phyloP scores from a whole-genome alignment of 1,140 invertebrate species.

The Diorhabda carinulata region DNA sequence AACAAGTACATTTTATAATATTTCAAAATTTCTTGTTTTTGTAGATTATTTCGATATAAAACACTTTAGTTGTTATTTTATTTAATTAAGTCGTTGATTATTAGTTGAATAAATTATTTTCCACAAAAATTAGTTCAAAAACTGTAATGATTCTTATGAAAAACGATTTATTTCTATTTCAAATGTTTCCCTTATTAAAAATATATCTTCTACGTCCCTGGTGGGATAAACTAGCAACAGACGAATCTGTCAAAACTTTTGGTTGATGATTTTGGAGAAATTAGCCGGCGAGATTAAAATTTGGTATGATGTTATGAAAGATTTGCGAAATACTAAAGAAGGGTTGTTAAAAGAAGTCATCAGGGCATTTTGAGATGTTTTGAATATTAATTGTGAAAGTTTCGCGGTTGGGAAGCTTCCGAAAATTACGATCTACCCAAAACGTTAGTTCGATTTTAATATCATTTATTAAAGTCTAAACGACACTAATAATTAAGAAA shows the following conservation, averaged over 20 bases:
- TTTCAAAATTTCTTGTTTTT: not conserved
- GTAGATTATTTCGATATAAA: not conserved
- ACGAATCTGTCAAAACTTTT: not conserved
- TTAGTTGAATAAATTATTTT: too few species aligned
- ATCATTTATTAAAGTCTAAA: too few species aligned
- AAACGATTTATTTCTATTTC: too few species aligned
- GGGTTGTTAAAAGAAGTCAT: slow-evolving; percentile 2
- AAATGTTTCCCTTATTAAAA: not conserved
- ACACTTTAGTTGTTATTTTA: not conserved
- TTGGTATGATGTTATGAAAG: slow-evolving; percentile 6
- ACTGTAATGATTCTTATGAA: too few species aligned
- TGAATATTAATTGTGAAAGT: slow-evolving; percentile 3
- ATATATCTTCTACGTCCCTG: not conserved
- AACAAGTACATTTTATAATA: not conserved
- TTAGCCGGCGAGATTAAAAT: slow-evolving; percentile 15
- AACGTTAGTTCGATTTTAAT: too few species aligned
- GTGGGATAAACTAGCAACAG: not conserved
- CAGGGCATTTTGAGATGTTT: slow-evolving; percentile 2
- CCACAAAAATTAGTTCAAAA: too few species aligned
- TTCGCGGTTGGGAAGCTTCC: not conserved
- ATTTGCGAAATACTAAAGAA: not conserved
- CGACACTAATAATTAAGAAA: too few species aligned
- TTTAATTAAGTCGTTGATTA: too few species aligned
- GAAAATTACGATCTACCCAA: not conserved
- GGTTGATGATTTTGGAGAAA: slow-evolving; percentile 8